Conservation (phyloP, 2,113 vertebrate species). For the Grammomys dolichurus region DNA sequence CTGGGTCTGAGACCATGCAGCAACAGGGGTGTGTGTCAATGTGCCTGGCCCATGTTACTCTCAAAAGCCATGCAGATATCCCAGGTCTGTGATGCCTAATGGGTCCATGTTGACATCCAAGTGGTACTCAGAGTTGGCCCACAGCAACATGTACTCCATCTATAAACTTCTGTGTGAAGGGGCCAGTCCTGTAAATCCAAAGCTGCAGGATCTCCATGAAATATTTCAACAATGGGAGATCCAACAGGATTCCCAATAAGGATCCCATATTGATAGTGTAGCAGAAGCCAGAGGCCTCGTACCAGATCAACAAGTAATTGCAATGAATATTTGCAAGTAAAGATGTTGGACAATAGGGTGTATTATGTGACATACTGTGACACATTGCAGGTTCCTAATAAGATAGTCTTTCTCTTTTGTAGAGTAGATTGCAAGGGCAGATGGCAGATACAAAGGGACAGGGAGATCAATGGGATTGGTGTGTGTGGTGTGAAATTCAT, state of each 20-base stretch:
- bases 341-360: not conserved
- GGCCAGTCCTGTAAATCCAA: not conserved
- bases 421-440: not conserved
- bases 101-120: not conserved
- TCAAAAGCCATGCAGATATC: not conserved
- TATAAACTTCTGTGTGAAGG: not conserved
- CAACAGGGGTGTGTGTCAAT: not conserved
- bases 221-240: not conserved
- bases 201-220: not conserved
- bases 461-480: not conserved
- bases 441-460: not conserved
- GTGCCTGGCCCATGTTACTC: not conserved
- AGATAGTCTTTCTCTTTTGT: not conserved
- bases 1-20: not conserved
- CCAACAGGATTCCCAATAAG: not conserved
- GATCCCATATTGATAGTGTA: too few species aligned
- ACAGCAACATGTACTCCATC: not conserved
- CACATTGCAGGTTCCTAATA: not conserved
- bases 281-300: not conserved
- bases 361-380: not conserved
- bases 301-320: not conserved
- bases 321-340: not conserved
- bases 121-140: not conserved
- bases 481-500: not conserved
- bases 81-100: not conserved